Conservation (phyloP, 2,888 invertebrate genomes). For the Harpalus rufipes region DNA sequence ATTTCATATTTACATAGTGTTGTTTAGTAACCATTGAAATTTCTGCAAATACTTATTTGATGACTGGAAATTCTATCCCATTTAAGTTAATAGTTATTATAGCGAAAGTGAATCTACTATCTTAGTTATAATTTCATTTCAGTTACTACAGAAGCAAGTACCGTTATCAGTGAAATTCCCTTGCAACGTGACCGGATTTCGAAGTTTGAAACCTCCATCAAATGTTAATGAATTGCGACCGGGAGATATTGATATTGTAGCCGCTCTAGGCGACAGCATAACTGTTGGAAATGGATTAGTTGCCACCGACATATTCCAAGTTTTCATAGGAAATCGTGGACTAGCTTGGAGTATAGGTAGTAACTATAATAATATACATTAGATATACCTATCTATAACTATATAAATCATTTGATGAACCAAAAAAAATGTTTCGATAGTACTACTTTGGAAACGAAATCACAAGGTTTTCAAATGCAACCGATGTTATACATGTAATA, state of each 20-base stretch:
- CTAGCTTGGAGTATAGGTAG: conserved; percentile 77
- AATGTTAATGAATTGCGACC: conserved; percentile 81
- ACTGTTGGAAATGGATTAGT: conserved; percentile 80
- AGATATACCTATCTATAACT: no score
- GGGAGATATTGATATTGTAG: conserved; percentile 82
- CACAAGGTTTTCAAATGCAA: no score
- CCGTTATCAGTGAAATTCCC: conserved; percentile 74
- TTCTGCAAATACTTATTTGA: no score
- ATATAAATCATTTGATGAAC: no score
- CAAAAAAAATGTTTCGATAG: no score
- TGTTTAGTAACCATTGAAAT: no score
- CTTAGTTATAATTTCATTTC: conserved; percentile 18
- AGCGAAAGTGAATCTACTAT: not conserved
- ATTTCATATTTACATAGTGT: no score
- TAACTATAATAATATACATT: not conserved
- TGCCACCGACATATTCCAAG: conserved; percentile 76
- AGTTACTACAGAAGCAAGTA: conserved; percentile 72
- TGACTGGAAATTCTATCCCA: no score
- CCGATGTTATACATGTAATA: no score
- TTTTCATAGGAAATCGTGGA: conserved; percentile 78
- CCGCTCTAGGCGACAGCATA: conserved; percentile 81
- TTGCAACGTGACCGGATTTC: conserved; percentile 73
- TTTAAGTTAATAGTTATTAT: no score
- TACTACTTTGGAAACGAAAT: no score
- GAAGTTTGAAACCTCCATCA: conserved; percentile 75